Evolutionary conservation across 2,113 vertebrate genomes (phyloP), one percentile per base, ranked within the genome.

Genomic region (Strix uralensis): DNA sequence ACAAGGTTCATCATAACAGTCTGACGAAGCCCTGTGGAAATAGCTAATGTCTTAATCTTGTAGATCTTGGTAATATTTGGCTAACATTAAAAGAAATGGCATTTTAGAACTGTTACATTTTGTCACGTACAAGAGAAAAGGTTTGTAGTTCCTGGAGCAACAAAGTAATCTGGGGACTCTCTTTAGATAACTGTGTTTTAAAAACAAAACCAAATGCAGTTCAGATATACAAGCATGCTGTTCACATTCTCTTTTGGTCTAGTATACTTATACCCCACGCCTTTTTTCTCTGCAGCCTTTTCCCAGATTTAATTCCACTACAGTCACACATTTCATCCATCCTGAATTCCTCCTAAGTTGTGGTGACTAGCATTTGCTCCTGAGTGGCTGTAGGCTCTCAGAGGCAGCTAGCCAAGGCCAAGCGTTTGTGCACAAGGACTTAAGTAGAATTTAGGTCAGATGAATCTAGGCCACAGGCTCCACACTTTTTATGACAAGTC

Each of bases 401-500:
- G 91, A 87, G 96, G 91, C 94, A 96, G 52, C 74, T 72, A 49
- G 87, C 96, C 93, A 93, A 78, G 66, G 49, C 49, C 46, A 84
- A 96, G 51, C 40, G 61, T 74, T 95, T 95, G 85, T 82, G 66
- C 71, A 51, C 75, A 66, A 69, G 55, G 92, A 77, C 84, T 96
- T 94, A 83, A 46, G 55, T 13, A 84, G 94, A 96, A 96, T 96
- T 97, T 79, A 94, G 90, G 92, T 94, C 96, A 93, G 84, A 88
- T 82, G 34, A 93, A 96, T 96, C 94, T 91, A 89, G 94, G 96
- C 87, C 93, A 95, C 81, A 70, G 38, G 42, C 74, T 70, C 63
- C 46, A 75, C 44, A 32, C 51, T 75, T 92, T 89, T 87, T 77
- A 72, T 95, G 91, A 94, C 86, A 91, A 88, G 46, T 72, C 32